A percentile compares a stretch with the other conserved stretches of the same genome.
Evolutionary conservation across 2,888 invertebrate species (phyloP).

Genomic region (Ypsolopha scabrella): DNA sequence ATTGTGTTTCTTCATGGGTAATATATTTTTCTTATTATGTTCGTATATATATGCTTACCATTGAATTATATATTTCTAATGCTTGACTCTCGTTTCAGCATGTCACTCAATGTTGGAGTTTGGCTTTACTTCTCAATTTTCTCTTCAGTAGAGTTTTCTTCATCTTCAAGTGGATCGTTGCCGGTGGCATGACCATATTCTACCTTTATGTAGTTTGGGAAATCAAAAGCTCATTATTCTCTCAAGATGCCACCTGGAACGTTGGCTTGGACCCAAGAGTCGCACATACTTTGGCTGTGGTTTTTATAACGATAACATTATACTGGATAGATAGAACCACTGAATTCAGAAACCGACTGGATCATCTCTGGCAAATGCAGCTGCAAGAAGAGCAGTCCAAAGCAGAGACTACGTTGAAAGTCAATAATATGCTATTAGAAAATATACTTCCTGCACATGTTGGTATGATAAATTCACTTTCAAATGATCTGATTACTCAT

Average conservation of each 20-base stretch:
- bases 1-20: constrained; percentile 66
- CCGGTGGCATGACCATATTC: constrained; percentile 71
- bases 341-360: constrained; percentile 89
- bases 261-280: constrained; percentile 75
- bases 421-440: constrained; percentile 89
- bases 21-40: constrained; percentile 12
- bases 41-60: not conserved
- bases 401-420: constrained; percentile 85
- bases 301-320: constrained; percentile 80
- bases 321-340: constrained; percentile 91
- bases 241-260: constrained; percentile 77
- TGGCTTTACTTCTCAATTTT: constrained; percentile 78
- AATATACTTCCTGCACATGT: constrained; percentile 96
- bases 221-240: constrained; percentile 65
- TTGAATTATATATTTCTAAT: not conserved
- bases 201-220: constrained; percentile 79
- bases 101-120: constrained; percentile 77
- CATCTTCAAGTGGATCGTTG: constrained; percentile 81
- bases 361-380: constrained; percentile 77
- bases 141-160: constrained; percentile 89
- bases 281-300: constrained; percentile 80
- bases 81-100: constrained; percentile 69
- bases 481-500: not conserved
- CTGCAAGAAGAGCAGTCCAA: constrained; percentile 87
- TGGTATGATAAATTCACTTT: constrained; percentile 63